Evolutionary conservation across 2,797 vertebrate species (phyloP).

Genomic region (Sebastes itinus): DNA sequence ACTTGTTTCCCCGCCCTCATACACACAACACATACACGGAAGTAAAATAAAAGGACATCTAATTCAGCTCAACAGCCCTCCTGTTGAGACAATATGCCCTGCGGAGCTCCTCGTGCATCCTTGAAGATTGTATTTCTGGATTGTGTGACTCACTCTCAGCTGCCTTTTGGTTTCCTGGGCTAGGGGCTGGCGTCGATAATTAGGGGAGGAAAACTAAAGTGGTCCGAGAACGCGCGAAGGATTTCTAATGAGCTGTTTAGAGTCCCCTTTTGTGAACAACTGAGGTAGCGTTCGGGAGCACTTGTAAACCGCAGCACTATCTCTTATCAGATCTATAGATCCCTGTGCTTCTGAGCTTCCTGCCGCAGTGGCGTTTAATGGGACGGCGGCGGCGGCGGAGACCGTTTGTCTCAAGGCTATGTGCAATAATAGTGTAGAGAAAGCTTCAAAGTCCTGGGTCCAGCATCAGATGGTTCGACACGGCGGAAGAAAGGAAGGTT

Average conservation of each 20-base stretch:
- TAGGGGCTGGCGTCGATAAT: constrained; percentile 51
- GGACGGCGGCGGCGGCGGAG: constrained; percentile 16
- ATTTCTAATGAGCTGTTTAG: constrained; percentile 58
- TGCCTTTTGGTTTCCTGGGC: constrained; percentile 46
- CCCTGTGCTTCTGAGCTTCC: constrained; percentile 36
- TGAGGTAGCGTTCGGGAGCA: constrained; percentile 7
- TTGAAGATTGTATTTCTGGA: constrained; percentile 51
- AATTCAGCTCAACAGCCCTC: constrained; percentile 38
- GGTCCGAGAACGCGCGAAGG: constrained; percentile 50
- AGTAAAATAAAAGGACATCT: constrained; percentile 34
- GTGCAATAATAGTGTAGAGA: constrained; percentile 2
- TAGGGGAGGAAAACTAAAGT: constrained; percentile 55
- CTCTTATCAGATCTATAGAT: constrained; percentile 68
- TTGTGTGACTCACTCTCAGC: constrained; percentile 64
- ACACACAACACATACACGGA: constrained; percentile 14
- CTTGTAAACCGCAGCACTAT: constrained; percentile 49
- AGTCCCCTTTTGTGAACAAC: constrained; percentile 34
- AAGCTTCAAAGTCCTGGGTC: constrained; percentile 14
- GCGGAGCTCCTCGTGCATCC: constrained; percentile 41
- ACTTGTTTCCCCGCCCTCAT: not conserved
- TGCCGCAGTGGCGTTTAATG: constrained; percentile 59
- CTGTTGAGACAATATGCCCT: constrained; percentile 41
- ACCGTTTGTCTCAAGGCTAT: constrained; percentile 29
- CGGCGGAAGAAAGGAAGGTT: not conserved
- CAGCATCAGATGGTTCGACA: not conserved